A percentile compares a stretch with the other conserved stretches of the same genome.
Conservation (phyloP, 2,888 invertebrate species). For the Metellina segmentata region DNA sequence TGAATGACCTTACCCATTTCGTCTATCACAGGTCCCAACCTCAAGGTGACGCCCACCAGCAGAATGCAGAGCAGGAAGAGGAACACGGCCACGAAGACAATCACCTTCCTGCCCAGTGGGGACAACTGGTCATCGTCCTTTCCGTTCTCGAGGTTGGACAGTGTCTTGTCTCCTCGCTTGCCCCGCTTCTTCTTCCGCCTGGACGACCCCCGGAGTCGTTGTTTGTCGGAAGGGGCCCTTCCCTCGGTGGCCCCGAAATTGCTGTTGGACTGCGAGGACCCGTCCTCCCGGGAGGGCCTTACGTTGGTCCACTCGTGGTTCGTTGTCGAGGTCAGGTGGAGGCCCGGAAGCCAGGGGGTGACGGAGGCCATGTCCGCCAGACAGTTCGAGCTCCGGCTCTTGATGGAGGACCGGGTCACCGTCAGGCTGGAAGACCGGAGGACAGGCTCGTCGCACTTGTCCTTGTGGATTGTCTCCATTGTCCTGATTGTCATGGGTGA, state of each 20-base stretch:
- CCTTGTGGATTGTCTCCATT: conserved; percentile 1
- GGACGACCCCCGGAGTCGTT: conserved; percentile 52
- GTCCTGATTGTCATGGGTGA: conserved; percentile 48
- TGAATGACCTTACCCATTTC: conserved; percentile 71
- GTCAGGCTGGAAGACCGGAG: conserved; percentile 36
- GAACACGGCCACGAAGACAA: conserved; percentile 70
- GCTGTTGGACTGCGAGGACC: conserved; percentile 66
- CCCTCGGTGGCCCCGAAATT: conserved; percentile 44
- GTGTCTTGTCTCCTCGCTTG: conserved; percentile 30
- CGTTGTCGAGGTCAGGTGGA: conserved; percentile 40
- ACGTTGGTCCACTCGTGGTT: conserved; percentile 53
- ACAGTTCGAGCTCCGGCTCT: conserved; percentile 70
- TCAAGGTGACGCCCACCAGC: conserved; percentile 70
- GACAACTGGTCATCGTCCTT: conserved; percentile 68
- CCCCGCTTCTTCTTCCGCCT: conserved; percentile 42
- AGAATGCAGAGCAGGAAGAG: conserved; percentile 69
- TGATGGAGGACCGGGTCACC: conserved; percentile 46
- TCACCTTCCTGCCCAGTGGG: conserved; percentile 68
- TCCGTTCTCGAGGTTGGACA: conserved; percentile 10
- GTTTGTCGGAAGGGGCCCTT: conserved; percentile 60
- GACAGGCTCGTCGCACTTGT: neutral
- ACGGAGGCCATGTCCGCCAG: conserved; percentile 43
- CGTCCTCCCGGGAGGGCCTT: conserved; percentile 50
- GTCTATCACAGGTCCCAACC: conserved; percentile 75
- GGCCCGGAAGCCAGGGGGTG: conserved; percentile 58